A percentile compares a stretch with the other conserved stretches of the same genome.
Evolutionary conservation across 2,797 vertebrate genomes (phyloP).

Genomic region (Coilia nasus): DNA sequence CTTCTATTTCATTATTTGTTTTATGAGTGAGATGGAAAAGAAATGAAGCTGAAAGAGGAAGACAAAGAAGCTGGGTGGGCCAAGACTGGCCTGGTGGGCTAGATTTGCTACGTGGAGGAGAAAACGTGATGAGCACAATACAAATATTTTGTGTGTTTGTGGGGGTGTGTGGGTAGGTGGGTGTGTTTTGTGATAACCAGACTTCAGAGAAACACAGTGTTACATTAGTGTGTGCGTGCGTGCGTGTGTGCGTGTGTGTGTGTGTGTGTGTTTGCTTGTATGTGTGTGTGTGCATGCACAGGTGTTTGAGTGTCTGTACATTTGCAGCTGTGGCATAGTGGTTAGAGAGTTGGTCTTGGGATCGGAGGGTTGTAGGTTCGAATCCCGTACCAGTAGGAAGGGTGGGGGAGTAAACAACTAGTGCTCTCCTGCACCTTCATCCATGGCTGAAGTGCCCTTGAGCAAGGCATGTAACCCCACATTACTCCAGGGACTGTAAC

Average conservation of each 20-base stretch:
- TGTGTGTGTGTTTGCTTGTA: constrained; percentile 40
- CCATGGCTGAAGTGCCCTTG: too few species aligned
- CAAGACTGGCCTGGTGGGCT: background rate
- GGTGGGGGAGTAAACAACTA: too few species aligned
- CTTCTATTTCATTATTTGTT: background rate
- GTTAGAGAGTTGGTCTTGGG: too few species aligned
- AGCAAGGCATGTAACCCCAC: too few species aligned
- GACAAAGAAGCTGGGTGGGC: background rate
- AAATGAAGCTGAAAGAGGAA: background rate
- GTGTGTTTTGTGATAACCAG: background rate
- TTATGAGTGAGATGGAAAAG: background rate
- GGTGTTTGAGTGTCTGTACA: background rate
- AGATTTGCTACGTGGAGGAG: background rate
- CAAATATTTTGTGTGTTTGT: background rate
- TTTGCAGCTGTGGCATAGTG: too few species aligned
- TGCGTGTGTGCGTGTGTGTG: constrained; percentile 14
- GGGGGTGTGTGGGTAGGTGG: background rate
- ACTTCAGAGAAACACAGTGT: too few species aligned
- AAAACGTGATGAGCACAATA: background rate
- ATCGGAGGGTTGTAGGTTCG: too few species aligned
- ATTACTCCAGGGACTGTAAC: too few species aligned
- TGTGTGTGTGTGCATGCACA: background rate
- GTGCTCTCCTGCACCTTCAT: too few species aligned
- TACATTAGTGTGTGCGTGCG: background rate
- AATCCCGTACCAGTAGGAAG: too few species aligned